Base-by-base conservation (phyloP, 2,797 vertebrate species). In the Borostomias antarcticus region DNA sequence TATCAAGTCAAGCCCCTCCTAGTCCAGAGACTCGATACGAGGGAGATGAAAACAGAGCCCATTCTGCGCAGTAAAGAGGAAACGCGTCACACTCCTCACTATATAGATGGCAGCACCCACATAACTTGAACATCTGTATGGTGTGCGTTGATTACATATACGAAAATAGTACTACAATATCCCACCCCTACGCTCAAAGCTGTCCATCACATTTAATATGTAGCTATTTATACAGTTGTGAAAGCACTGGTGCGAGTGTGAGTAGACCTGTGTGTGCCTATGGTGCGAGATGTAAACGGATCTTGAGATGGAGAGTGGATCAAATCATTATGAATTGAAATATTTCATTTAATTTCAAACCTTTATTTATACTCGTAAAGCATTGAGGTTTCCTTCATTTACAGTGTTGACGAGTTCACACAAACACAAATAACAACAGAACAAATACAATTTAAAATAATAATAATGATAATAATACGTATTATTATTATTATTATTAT, bases 1-100 rank as follows among this genome's bases (percentile, higher is more conserved):
- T 35, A 78, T 77, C n/a, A n/a, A n/a, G 71, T 75, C 86, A 89
- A 89, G 89, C 90, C 92, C 92, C 91, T 91, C 89, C 89, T 90
- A 85, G 84, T 87, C 86, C 79, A 86, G 57, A 73, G 62, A 69
- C 53, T 84, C 89, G 69, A 64, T 80, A 74, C 45, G 19, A 50
- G n/a, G 19, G 33, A 33, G 56, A 47, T 15, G 45, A 40, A 57
- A 58, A 6, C 21, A 23, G 25, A 37, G 52, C 62, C 70, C 70
- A 56, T 52, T 62, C 35, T 40, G 45, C 53, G 33, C 52, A 67
- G 62, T 72, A 66, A 71, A 68, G 74, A 75, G 84, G 84, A 84
- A 85, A 74, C 77, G 82, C 84, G 86, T 89, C 87, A 88, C 73
- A 64, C 53, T 45, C 61, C 10, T 25, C 74, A 40, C 28, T 30